phyloP scores from a whole-genome alignment of 2,797 vertebrate genomes.

The Cyclura pinguis region DNA sequence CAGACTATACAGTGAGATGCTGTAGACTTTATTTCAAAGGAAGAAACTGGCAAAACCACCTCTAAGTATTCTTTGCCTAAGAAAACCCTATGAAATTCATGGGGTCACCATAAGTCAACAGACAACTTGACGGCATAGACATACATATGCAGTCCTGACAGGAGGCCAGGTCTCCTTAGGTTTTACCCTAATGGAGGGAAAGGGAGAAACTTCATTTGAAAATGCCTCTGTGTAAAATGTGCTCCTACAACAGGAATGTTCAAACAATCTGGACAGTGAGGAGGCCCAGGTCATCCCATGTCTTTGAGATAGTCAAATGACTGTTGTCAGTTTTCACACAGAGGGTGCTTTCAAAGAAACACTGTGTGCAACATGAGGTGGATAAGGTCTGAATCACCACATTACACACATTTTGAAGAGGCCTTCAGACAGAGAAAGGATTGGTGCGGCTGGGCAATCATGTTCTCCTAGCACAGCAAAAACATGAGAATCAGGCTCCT shows the following conservation, averaged over 20 bases:
- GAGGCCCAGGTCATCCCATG: neutral
- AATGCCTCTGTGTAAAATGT: neutral
- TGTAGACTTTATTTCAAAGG: too few relatives aligned
- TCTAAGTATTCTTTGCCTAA: too few relatives aligned
- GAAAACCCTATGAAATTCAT: too few relatives aligned
- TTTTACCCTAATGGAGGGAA: neutral
- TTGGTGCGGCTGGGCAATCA: neutral
- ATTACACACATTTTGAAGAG: neutral
- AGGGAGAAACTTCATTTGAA: neutral
- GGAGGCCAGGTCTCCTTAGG: neutral
- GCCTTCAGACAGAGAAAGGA: neutral
- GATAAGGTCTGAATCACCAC: neutral
- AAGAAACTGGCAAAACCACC: too few relatives aligned
- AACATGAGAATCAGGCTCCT: slow-evolving; percentile 13
- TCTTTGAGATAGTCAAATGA: neutral
- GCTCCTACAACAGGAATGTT: neutral
- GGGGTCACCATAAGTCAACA: too few relatives aligned
- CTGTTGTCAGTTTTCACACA: neutral
- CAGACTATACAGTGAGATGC: neutral
- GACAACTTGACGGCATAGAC: too few relatives aligned
- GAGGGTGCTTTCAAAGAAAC: neutral
- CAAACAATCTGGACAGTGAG: neutral
- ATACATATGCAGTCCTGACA: neutral
- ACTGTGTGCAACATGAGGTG: neutral
- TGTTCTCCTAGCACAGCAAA: neutral